phyloP scores from a whole-genome alignment of 2,888 invertebrate species.

The Steromphala cineraria region DNA sequence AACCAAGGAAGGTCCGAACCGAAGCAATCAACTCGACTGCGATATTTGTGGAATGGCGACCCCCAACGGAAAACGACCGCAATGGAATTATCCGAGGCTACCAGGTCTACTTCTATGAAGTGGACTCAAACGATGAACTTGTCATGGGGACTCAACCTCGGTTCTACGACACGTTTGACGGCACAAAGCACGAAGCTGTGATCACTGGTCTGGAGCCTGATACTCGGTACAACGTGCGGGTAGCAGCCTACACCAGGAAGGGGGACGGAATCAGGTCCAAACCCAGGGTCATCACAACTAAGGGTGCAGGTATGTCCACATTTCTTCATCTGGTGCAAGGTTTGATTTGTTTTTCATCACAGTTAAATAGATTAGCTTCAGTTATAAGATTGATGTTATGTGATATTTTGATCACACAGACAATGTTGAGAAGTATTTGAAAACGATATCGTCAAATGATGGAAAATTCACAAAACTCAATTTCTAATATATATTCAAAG shows the following conservation, averaged over 20 bases:
- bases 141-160: constrained; percentile 57
- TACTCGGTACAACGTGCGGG: constrained; percentile 90
- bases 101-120: constrained; percentile 79
- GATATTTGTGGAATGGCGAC: constrained; percentile 94
- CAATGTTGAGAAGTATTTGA: no score
- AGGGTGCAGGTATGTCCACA: constrained; percentile 79
- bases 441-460: no score
- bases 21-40: constrained; percentile 95
- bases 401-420: no score
- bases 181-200: constrained; percentile 84
- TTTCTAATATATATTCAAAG: no score
- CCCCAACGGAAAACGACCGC: constrained; percentile 92
- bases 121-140: constrained; percentile 57
- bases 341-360: not conserved
- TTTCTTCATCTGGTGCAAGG: not conserved
- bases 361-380: no score
- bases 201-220: constrained; percentile 95
- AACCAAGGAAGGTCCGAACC: constrained; percentile 94
- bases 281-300: constrained; percentile 88
- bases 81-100: constrained; percentile 97
- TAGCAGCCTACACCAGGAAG: constrained; percentile 95
- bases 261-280: constrained; percentile 96
- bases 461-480: no score
- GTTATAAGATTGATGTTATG: no score
- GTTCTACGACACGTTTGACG: constrained; percentile 89